Conservation (phyloP, 2,113 vertebrate species). For the Scartelaos histophorus region DNA sequence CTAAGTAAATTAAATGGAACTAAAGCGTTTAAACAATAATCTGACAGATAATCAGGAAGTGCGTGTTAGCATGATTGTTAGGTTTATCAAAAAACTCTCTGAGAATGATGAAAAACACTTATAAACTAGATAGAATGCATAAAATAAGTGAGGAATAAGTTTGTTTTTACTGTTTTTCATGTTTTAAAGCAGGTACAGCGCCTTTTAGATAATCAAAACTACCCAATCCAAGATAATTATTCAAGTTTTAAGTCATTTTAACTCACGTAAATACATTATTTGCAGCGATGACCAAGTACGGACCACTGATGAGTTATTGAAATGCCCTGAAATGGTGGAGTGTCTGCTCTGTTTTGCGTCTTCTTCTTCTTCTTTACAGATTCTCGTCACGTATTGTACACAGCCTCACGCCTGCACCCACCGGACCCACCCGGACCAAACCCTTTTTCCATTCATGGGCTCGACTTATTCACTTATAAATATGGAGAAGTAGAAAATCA, state of each 20-base stretch:
- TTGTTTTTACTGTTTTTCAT: no score
- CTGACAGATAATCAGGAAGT: no score
- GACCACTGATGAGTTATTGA: slow-evolving; percentile 29
- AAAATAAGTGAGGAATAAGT: no score
- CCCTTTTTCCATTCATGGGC: slow-evolving; percentile 19
- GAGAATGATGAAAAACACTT: no score
- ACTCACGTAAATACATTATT: background rate
- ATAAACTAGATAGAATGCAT: no score
- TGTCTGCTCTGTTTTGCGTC: slow-evolving; percentile 73
- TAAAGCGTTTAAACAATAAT: background rate
- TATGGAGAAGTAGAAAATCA: slow-evolving; percentile 16
- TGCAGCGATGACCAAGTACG: slow-evolving; percentile 9
- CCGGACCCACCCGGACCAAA: slow-evolving; percentile 53
- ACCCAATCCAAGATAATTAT: background rate
- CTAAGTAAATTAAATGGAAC: background rate
- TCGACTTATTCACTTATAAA: slow-evolving; percentile 39
- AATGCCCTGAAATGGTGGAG: slow-evolving; percentile 69
- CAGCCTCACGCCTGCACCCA: slow-evolving; percentile 65
- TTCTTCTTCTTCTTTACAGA: slow-evolving; percentile 66
- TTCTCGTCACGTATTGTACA: slow-evolving; percentile 73
- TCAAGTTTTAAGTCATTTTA: background rate
- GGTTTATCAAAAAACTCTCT: no score
- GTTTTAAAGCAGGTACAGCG: no score
- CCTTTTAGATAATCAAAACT: background rate
- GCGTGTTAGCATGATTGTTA: no score